Evolutionary conservation across 2,888 invertebrate genomes (phyloP), one percentile per base, ranked within the genome.

Genomic region (Selenia dentaria): DNA sequence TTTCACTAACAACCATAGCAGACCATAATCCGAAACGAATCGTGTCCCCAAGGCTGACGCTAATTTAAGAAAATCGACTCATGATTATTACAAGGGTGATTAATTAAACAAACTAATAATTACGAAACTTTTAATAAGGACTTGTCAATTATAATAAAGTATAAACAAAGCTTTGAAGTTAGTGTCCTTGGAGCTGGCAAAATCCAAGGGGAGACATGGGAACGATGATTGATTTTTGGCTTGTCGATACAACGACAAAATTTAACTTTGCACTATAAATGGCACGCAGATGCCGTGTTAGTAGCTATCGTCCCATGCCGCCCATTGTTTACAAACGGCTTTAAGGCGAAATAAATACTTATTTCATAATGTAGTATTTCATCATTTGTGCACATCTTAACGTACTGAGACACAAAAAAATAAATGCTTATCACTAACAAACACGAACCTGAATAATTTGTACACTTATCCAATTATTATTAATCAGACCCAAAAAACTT

Each of bases 401-500:
- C 4, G n/a, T n/a, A n/a, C n/a, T 16, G 2, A 16, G 16, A 16
- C 4, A 16, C 16, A 4, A 16, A 16, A 16, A 16, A 16, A 40
- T 29, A 25, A 56, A 45, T 51, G 51, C 53, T 43, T 54, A 53
- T 27, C 11, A 51, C 38, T 35, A 59, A 54, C 8, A 22, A 8
- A 0, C 20, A 39, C 8, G 8, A 8, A 0, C 20, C 35, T 29
- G 11, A 29, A 54, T 35, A 45, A 60, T 74, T 78, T 76, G 74
- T 74, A 78, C 74, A 62, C 16, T 59, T 56, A 34, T 9, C 12
- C 28, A 25, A 25, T 37, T 31, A 34, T 34, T 31, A 48, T 57
- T 56, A 38, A 52, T 83, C 53, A 90, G 54, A 90, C 89, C 89
- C 89, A 90, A 71, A 90, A 88, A 42, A 90, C 89, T 79, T 88